Base-by-base conservation (phyloP, 2,113 vertebrate genomes). In the Tamias sibiricus region DNA sequence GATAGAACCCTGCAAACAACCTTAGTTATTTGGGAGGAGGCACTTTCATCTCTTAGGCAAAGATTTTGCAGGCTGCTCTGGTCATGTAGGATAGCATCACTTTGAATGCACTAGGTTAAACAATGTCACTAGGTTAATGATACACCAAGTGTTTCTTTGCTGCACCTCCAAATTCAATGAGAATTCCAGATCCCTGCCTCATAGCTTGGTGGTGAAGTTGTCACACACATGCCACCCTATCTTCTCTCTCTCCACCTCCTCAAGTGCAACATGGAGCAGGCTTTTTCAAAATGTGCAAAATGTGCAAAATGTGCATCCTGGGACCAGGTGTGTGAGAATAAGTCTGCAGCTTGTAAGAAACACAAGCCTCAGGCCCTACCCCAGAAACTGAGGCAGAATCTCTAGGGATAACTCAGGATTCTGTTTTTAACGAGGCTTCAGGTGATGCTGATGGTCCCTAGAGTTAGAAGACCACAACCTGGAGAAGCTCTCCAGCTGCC, bases 91-190 rank as follows among this genome's bases (percentile, higher is more conserved):
- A 5, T n/a, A 86, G 26, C 47, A 95, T 91, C 88, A n/a, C 30
- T 87, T n/a, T 96, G 89, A 49, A 89, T 44, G 95, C 69, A 90
- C 86, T 77, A 59, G 96, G 93, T 26, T 89, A 97, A 83, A 42
- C 26, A 69, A 8, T 47, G 26, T n/a, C n/a, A n/a, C n/a, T n/a
- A n/a, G n/a, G n/a, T n/a, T 16, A 74, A 93, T 59, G 44, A 69
- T 28, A 57, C 11, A 0, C 30, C 35, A 32, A 35, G 1, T 4
- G 80, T n/a, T 72, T 80, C 32, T 64, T 90, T 71, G 66, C 52
- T 44, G 59, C 22, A 24, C 40, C 59, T 84, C 24, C 37, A 52
- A 42, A 32, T 77, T 44, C n/a, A 80, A 49, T 74, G 47, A 84
- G 62, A 87, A 72, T 16, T 40, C 59, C 30, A 81, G 19, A 30